phyloP scores from a whole-genome alignment of 1,140 invertebrate genomes.

The Pseudomyrmex flavicornis region DNA sequence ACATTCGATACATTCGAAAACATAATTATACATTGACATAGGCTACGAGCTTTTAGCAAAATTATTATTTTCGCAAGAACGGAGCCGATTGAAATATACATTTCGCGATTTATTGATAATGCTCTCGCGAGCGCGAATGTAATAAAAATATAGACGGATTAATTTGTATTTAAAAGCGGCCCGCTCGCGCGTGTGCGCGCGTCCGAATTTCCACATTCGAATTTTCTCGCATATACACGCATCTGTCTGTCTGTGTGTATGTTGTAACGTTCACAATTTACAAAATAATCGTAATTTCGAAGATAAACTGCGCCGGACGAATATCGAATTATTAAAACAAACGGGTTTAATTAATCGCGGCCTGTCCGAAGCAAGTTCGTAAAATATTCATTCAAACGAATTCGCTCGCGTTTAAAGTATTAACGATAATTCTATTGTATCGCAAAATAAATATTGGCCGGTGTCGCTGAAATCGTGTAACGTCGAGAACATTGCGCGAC shows the following conservation, averaged over 20 bases:
- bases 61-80: conserved; percentile 60
- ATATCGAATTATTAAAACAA: conserved; percentile 62
- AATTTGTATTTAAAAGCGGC: conserved; percentile 59
- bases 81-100: conserved; percentile 57
- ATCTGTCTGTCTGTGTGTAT: background rate
- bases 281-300: conserved; percentile 62
- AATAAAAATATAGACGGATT: conserved; percentile 58
- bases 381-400: conserved; percentile 56
- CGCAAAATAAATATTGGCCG: conserved; percentile 47
- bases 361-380: conserved; percentile 48
- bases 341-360: conserved; percentile 58
- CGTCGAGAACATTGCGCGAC: conserved; percentile 9
- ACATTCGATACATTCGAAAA: conserved; percentile 30
- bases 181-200: background rate
- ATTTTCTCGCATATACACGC: conserved; percentile 10
- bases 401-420: conserved; percentile 55
- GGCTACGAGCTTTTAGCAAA: conserved; percentile 44
- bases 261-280: conserved; percentile 52
- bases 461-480: conserved; percentile 24
- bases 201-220: conserved; percentile 44
- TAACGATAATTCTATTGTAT: conserved; percentile 48
- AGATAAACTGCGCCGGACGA: conserved; percentile 58
- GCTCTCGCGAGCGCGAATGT: conserved; percentile 53
- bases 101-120: conserved; percentile 62
- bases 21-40: conserved; percentile 39